Percentiles rank a stretch among this genome's conserved stretches.
Conservation (phyloP, 2,797 vertebrate genomes). For the Tiaroga cobitis region DNA sequence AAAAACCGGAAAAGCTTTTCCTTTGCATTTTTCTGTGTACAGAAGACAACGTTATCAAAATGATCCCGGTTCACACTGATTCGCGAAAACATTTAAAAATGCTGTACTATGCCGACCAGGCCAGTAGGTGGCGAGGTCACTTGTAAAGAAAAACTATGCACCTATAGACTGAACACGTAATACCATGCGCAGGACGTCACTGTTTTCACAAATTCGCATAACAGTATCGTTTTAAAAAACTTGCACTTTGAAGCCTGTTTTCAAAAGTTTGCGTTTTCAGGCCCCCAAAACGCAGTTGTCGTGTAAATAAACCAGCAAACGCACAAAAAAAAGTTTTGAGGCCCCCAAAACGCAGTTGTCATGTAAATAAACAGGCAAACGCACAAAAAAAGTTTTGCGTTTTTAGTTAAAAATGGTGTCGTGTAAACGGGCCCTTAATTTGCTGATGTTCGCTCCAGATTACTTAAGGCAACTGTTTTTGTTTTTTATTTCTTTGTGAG, state of each 20-base stretch:
- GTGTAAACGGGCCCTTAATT: slow-evolving; percentile 41
- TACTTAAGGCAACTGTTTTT: slow-evolving; percentile 81
- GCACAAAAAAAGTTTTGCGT: neutral
- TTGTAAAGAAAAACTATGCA: neutral
- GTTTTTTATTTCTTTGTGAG: slow-evolving; percentile 72
- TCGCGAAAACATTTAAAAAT: neutral
- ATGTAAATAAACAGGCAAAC: neutral
- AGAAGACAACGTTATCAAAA: neutral
- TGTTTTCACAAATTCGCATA: neutral
- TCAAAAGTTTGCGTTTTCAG: neutral
- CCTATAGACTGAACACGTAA: neutral
- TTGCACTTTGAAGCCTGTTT: neutral
- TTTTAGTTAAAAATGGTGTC: slow-evolving; percentile 10
- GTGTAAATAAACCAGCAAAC: neutral
- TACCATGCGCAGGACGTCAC: neutral
- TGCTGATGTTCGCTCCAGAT: slow-evolving; percentile 72
- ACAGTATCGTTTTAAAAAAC: neutral
- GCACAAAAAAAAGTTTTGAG: neutral
- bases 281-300: neutral
- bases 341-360: neutral
- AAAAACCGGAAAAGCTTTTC: neutral
- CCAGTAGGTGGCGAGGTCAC: neutral
- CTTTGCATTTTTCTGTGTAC: neutral
- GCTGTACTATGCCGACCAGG: neutral
- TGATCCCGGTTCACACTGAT: neutral